phyloP scores from a whole-genome alignment of 2,888 invertebrate genomes.

The Cephus nigrinus region DNA sequence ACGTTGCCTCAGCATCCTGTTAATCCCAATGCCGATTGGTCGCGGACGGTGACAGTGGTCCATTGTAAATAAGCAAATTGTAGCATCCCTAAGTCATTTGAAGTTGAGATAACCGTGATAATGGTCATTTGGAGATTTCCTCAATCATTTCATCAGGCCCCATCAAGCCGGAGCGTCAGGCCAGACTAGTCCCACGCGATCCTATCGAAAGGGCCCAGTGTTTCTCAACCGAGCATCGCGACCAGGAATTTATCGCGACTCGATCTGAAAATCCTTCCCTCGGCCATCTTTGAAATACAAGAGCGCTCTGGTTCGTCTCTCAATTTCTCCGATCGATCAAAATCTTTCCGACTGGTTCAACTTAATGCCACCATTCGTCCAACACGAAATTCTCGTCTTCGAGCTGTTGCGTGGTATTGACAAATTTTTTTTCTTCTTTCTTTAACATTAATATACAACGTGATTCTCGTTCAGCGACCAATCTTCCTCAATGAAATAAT shows the following conservation, averaged over 20 bases:
- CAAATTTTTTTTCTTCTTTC: background rate
- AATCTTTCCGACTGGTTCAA: background rate
- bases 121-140: conserved; percentile 49
- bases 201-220: conserved; percentile 30
- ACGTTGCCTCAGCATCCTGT: background rate
- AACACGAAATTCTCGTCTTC: background rate
- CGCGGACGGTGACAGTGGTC: background rate
- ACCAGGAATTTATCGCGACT: background rate
- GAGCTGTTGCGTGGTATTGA: background rate
- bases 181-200: conserved; percentile 48
- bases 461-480: background rate
- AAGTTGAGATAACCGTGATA: conserved; percentile 38
- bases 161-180: conserved; percentile 29
- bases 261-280: background rate
- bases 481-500: background rate
- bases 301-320: background rate
- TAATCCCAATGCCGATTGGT: background rate
- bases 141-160: conserved; percentile 54
- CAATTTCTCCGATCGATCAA: background rate
- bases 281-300: background rate
- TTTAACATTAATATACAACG: background rate
- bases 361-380: background rate
- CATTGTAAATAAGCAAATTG: conserved; percentile 14
- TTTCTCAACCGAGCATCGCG: background rate
- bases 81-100: conserved; percentile 12